phyloP scores from a whole-genome alignment of 2,113 vertebrate genomes.

The Myotis brandtii region DNA sequence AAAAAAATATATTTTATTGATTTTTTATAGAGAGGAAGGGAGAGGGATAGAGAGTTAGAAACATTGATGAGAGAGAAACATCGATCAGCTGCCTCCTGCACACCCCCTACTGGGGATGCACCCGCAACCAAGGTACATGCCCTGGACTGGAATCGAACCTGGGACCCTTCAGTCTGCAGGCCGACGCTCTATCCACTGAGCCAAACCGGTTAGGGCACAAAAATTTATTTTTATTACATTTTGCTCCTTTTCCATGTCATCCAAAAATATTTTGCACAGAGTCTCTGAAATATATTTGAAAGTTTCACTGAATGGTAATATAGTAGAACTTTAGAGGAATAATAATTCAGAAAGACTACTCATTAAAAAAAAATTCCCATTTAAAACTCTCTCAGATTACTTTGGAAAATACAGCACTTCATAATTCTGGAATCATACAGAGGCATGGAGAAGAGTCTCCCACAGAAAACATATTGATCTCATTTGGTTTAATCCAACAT shows the following conservation, averaged over 20 bases:
- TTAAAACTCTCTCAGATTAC: neutral
- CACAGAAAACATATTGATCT: neutral
- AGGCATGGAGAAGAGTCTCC: neutral
- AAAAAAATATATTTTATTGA: too few species aligned
- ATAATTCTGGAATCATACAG: neutral
- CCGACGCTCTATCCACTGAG: too few species aligned
- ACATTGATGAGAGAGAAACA: too few species aligned
- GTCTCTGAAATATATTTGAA: neutral
- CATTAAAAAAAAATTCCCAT: neutral
- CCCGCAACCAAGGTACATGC: too few species aligned
- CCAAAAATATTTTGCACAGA: neutral
- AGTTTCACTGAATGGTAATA: neutral
- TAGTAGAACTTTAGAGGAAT: neutral
- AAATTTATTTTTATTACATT: neutral
- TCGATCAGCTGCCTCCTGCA: too few species aligned
- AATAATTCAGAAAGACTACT: neutral
- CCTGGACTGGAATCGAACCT: too few species aligned
- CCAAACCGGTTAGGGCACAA: too few species aligned
- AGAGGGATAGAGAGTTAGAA: too few species aligned
- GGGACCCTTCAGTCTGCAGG: too few species aligned
- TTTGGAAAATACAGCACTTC: neutral
- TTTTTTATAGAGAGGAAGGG: too few species aligned
- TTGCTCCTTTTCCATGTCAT: neutral
- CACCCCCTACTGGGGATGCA: too few species aligned
- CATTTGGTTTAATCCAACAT: conserved; percentile 1